phyloP scores from a whole-genome alignment of 2,113 vertebrate genomes.

The Alosa alosa region DNA sequence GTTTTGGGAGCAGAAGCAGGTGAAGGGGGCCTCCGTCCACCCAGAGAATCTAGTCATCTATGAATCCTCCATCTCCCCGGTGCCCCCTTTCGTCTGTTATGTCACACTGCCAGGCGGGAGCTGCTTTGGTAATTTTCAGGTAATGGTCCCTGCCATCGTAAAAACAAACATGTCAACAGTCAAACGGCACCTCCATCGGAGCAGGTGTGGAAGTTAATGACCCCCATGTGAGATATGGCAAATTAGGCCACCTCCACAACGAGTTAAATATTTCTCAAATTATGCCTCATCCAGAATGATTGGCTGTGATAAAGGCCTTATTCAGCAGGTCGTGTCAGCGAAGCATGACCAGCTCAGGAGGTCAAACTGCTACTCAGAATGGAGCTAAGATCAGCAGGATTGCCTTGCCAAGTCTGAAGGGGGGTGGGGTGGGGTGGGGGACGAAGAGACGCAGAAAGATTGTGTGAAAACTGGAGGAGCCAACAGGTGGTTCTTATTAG shows the following conservation, averaged over 20 bases:
- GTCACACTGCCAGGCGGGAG: slow-evolving; percentile 88
- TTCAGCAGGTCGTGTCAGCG: neutral
- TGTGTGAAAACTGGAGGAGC: slow-evolving; percentile 35
- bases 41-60: slow-evolving; percentile 74
- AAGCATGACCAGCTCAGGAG: neutral
- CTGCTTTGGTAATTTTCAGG: slow-evolving; percentile 90
- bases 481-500: slow-evolving; percentile 54
- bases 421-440: neutral
- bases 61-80: slow-evolving; percentile 75
- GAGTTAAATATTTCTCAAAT: neutral
- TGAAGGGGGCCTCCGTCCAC: slow-evolving; percentile 58
- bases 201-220: neutral
- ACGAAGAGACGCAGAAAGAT: neutral
- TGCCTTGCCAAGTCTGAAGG: neutral
- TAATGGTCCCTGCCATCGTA: slow-evolving; percentile 42
- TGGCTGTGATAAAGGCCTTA: neutral
- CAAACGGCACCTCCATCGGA: neutral
- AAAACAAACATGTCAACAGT: slow-evolving; percentile 12
- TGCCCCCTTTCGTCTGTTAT: slow-evolving; percentile 81
- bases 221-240: neutral
- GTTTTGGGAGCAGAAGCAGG: slow-evolving; percentile 86
- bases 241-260: neutral
- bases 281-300: neutral
- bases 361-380: neutral
- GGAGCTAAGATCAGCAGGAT: slow-evolving; percentile 4